phyloP scores from a whole-genome alignment of 2,797 vertebrate genomes.

The Dromococcyx pavoninus region DNA sequence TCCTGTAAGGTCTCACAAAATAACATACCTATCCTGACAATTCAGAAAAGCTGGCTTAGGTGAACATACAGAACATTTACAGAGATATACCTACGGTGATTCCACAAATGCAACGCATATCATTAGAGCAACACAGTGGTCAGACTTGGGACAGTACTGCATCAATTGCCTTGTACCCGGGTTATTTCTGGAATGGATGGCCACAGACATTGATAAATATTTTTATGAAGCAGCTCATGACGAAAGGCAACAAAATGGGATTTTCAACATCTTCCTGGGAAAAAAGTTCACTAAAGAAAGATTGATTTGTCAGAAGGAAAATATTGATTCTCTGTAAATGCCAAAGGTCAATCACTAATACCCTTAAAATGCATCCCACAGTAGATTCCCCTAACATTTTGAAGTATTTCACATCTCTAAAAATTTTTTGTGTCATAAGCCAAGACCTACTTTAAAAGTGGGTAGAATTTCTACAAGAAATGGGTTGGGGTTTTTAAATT shows the following conservation, averaged over 20 bases:
- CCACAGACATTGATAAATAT: background rate
- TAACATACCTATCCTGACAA: background rate
- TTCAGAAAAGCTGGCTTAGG: background rate
- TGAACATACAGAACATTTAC: background rate
- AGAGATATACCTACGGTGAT: accelerated
- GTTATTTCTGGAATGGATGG: background rate
- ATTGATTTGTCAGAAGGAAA: background rate
- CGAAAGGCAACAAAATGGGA: background rate
- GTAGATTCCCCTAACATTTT: background rate
- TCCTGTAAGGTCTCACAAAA: background rate
- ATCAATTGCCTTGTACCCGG: background rate
- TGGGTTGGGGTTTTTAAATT: background rate
- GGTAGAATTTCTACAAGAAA: background rate
- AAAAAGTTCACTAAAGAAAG: background rate
- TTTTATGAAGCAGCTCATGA: background rate
- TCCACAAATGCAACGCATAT: background rate
- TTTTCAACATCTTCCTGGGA: background rate
- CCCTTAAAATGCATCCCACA: background rate
- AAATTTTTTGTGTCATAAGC: background rate
- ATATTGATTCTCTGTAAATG: background rate
- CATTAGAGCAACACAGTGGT: background rate
- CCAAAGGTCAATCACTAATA: background rate
- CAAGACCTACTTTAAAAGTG: background rate
- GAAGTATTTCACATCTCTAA: background rate
- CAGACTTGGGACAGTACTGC: background rate